Percentiles rank a stretch among this genome's conserved stretches.
Conservation (phyloP, 2,888 invertebrate species). For the Halocaridina rubra region DNA sequence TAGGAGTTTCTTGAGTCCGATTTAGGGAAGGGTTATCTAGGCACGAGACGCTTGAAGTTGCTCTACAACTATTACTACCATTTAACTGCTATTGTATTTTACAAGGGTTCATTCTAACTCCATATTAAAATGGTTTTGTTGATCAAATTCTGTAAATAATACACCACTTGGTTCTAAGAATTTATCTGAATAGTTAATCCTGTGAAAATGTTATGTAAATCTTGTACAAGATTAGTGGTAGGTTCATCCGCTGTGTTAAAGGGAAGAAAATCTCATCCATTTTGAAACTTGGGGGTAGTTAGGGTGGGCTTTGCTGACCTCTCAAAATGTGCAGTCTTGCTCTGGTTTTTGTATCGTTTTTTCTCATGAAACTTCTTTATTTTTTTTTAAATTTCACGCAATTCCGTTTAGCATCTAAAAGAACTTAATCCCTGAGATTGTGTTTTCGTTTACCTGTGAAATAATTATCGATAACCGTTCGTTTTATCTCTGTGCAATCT, state of each 20-base stretch:
- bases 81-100: constrained; percentile 12
- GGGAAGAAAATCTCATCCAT: constrained; percentile 24
- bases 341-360: constrained; percentile 31
- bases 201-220: constrained; percentile 20
- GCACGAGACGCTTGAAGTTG: neutral
- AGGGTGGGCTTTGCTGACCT: constrained; percentile 49
- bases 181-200: constrained; percentile 47
- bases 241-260: constrained; percentile 41
- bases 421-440: too few relatives aligned
- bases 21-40: neutral
- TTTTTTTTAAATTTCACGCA: neutral
- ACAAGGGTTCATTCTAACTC: constrained; percentile 27
- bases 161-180: constrained; percentile 47
- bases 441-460: too few relatives aligned
- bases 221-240: constrained; percentile 55
- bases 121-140: constrained; percentile 31
- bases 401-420: too few relatives aligned
- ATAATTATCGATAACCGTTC: too few relatives aligned
- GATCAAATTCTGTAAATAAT: constrained; percentile 52
- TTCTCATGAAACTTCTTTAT: neutral
- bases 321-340: constrained; percentile 58
- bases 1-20: neutral
- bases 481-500: too few relatives aligned
- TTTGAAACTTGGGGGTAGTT: constrained; percentile 18
- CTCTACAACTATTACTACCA: neutral